Conservation (phyloP, 2,113 vertebrate genomes). For the Phrynosoma platyrhinos region DNA sequence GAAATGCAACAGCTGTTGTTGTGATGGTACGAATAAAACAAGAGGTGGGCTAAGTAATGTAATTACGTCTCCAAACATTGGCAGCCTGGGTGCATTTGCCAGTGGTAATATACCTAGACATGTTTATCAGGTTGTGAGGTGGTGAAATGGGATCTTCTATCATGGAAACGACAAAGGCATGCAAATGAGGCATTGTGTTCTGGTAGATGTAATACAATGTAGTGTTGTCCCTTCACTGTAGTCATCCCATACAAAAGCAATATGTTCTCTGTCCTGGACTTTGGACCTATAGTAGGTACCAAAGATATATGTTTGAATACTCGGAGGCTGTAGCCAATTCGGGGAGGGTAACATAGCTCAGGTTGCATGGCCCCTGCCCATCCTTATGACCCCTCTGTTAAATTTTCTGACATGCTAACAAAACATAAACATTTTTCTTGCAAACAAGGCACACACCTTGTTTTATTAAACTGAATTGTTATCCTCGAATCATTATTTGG, state of each 20-base stretch:
- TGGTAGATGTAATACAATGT: rapidly evolving
- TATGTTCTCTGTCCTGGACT: background rate
- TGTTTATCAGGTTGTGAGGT: conserved; percentile 5
- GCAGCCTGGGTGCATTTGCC: rapidly evolving
- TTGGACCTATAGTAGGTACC: background rate
- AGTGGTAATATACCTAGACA: background rate
- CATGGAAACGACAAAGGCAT: background rate
- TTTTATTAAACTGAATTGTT: no score
- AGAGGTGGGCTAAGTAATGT: background rate
- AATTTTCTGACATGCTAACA: no score
- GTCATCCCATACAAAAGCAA: background rate
- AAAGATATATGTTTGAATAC: background rate
- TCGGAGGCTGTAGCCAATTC: no score
- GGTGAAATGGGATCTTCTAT: conserved; percentile 21
- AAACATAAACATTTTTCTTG: no score
- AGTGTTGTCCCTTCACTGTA: background rate
- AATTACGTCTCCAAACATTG: rapidly evolving
- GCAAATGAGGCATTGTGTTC: background rate
- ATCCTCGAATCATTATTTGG: no score
- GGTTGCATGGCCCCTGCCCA: no score
- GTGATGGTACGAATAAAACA: background rate
- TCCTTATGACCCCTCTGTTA: no score
- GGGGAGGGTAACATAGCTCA: no score
- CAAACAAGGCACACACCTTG: no score
- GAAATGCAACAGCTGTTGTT: background rate